Base-by-base conservation (phyloP, 2,888 invertebrate species). In the Leucophenga maculata region DNA sequence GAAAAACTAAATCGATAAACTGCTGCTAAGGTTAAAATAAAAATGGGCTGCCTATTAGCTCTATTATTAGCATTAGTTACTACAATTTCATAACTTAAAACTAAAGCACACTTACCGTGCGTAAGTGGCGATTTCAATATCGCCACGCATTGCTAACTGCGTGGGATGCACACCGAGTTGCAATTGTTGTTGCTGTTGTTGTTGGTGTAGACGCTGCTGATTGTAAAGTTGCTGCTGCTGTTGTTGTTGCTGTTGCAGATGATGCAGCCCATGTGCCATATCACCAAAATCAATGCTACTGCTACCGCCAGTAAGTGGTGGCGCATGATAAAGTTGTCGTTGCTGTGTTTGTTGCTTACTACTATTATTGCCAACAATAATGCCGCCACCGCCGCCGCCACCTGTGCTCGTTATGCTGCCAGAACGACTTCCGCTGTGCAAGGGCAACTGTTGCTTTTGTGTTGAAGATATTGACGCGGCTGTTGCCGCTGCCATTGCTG, bases 321-420 rank as follows among this genome's bases (percentile, higher is more conserved):
- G 78, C 69, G 82, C 78, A 75, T 78, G 82, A 59, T 62, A 67
- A 14, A 3, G 52, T 14, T 71, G 74, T 9, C 39, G 39, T 39
- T 39, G 39, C 39, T 39, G 39, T 39, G 39, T 39, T 16, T 50
- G 16, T 18, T 39, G 39, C 39, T 39, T 39, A 11, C 8, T 39
- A 11, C 8, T 39, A 11, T 39, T 39, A 39, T 39, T 39, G 39
- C 4, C 68, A 69, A 52, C 69, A 71, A 31, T 66, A 32, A 8
- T 4, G 60, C 69, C 67, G 70, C 67, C 66, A 68, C 64, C 66
- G 69, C 73, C 78, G 74, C 77, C 82, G 68, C 84, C 84, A 57
- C 75, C 75, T 66, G 84, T 84, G 76, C 85, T 85, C 50, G 84
- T 82, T 44, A 86, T 80, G 78, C 86, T 86, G 74, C 85, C 82